Conservation (phyloP, 2,113 vertebrate species). For the Mirza zaza region DNA sequence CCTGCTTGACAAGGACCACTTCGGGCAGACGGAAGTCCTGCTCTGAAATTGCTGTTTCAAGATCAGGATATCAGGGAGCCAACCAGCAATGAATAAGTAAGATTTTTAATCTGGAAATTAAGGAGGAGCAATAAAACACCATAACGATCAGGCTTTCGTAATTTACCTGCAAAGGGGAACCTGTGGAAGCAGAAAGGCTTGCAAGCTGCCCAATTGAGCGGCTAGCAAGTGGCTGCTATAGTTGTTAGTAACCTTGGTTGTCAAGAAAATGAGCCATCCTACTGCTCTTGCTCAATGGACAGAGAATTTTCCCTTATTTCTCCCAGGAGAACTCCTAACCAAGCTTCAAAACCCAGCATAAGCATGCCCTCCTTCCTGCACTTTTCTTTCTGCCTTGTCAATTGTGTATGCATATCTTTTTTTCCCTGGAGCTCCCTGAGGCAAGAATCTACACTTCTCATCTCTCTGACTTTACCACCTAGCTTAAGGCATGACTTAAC, state of each 20-base stretch:
- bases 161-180: background rate
- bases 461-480: background rate
- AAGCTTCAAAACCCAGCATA: background rate
- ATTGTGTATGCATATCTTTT: background rate
- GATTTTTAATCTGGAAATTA: slow-evolving; percentile 13
- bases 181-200: background rate
- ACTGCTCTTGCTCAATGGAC: background rate
- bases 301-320: background rate
- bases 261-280: background rate
- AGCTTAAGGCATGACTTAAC: background rate
- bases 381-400: background rate
- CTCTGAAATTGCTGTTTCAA: background rate
- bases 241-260: background rate
- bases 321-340: background rate
- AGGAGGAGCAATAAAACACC: background rate
- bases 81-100: background rate
- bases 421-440: background rate
- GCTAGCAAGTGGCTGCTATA: background rate
- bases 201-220: background rate
- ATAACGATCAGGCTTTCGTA: background rate
- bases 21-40: background rate
- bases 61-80: background rate
- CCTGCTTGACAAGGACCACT: background rate
- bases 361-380: background rate
- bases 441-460: background rate